A percentile compares a stretch with the other conserved stretches of the same genome.
These are phyloP conservation scores for Campoletis raptor DNA, from an alignment of 2,888 invertebrate species.

Conservation along the genomic window DNA sequence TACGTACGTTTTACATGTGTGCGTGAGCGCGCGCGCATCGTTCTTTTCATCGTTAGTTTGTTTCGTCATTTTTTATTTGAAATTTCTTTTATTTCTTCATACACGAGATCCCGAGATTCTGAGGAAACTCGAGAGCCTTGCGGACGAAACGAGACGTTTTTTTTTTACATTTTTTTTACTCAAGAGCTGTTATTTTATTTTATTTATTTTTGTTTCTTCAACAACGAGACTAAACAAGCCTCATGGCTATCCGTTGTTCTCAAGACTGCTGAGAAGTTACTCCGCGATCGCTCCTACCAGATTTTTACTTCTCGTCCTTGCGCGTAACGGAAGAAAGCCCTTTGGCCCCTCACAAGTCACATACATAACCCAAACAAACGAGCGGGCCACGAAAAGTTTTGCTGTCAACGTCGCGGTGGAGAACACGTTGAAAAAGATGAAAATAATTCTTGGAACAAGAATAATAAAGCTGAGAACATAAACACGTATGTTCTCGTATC, in stretches of 20 bases:
- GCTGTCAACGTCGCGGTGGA: conserved; percentile 48
- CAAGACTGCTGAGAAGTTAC: conserved; percentile 24
- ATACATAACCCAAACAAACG: conserved; percentile 68
- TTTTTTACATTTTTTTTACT: conserved; percentile 1
- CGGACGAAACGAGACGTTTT: background rate
- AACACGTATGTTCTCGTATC: conserved; percentile 38
- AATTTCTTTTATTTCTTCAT: conserved; percentile 22
- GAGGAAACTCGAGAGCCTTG: conserved; percentile 38
- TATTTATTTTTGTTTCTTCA: background rate
- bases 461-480: conserved; percentile 59
- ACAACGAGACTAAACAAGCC: conserved; percentile 42
- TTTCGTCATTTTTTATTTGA: conserved; percentile 17
- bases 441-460: conserved; percentile 56
- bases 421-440: conserved; percentile 23
- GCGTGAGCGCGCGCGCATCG: conserved; percentile 49
- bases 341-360: conserved; percentile 39
- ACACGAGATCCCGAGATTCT: conserved; percentile 44
- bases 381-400: conserved; percentile 53
- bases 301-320: conserved; percentile 44
- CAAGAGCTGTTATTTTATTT: conserved; percentile 12
- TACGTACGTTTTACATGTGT: conserved; percentile 53
- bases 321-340: conserved; percentile 50
- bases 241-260: conserved; percentile 23
- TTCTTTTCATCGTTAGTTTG: conserved; percentile 35
- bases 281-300: conserved; percentile 13